These are phyloP conservation scores for Agrochola circellaris DNA, from an alignment of 2,888 invertebrate species.

Conservation along the genomic window DNA sequence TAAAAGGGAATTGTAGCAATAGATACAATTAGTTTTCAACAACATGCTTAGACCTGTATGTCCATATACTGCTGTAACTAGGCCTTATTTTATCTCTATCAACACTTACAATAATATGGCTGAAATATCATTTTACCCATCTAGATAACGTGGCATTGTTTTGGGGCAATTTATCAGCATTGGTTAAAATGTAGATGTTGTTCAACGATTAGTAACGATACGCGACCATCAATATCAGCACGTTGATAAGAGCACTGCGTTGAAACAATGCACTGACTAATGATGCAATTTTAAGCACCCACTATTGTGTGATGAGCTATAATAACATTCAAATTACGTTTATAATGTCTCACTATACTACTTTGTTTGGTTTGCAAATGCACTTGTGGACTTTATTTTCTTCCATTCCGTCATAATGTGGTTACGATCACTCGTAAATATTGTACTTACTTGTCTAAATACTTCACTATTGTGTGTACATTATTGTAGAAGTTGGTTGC, in stretches of 20 bases:
- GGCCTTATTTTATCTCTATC: conserved; percentile 27
- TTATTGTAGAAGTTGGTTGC: conserved; percentile 22
- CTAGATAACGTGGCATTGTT: conserved; percentile 57
- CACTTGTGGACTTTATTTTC: conserved; percentile 27
- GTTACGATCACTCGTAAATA: conserved; percentile 48
- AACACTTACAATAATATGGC: conserved; percentile 48
- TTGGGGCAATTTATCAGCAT: conserved; percentile 57
- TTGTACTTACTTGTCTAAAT: conserved; percentile 34
- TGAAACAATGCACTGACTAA: conserved; percentile 69
- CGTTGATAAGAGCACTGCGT: conserved; percentile 50
- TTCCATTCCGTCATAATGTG: conserved; percentile 30
- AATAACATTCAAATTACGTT: conserved; percentile 49
- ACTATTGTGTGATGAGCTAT: conserved; percentile 45
- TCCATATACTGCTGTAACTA: conserved; percentile 4
- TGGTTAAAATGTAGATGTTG: conserved; percentile 63
- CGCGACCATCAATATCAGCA: conserved; percentile 51
- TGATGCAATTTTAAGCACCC: conserved; percentile 61
- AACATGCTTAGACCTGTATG: background rate
- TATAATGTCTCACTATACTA: conserved; percentile 40
- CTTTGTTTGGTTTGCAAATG: conserved; percentile 43
- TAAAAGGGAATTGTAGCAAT: background rate
- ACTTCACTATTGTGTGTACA: conserved; percentile 7
- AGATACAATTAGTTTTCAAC: background rate
- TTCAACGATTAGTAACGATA: conserved; percentile 56
- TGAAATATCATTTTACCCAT: conserved; percentile 52